Evolutionary conservation across 2,888 invertebrate species (phyloP), one percentile per base, ranked within the genome.

Genomic region (Hedychridium roseum): DNA sequence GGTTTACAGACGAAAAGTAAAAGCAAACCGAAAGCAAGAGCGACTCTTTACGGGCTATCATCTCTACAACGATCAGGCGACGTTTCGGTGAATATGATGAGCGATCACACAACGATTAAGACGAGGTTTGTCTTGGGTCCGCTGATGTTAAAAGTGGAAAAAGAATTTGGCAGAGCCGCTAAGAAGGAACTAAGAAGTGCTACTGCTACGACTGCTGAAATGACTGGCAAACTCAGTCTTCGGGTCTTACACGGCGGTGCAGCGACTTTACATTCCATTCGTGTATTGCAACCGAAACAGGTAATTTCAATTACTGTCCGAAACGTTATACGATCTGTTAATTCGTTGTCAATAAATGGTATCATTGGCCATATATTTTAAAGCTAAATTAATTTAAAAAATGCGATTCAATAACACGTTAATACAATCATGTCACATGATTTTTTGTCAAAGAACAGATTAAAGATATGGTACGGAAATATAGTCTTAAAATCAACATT

Each of bases 271-370:
- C 91, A 92, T 76, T 89, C 91, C 26, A 92, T 93, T 65, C 88
- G 88, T 73, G 92, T 93, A 41, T 83, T 91, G 51, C 92, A 93
- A 73, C 92, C 92, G 4, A 92, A 92, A 81, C 92, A 92, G 85
- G 92, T 91, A 80, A 71, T 42, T 34, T 31, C 3, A 28, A n/a
- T 28, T 4, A n/a, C 11, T 12, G n/a, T n/a, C n/a, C n/a, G n/a
- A n/a, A n/a, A n/a, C n/a, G n/a, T n/a, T n/a, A n/a, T n/a, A n/a
- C n/a, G n/a, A 18, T 23, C n/a, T 23, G 5, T 23, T 23, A 5
- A 23, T 23, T 23, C 23, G 2, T 18, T 28, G 11, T 5, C 14
- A n/a, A 3, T 6, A 6, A 6, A 4, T 18, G n/a, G n/a, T n/a
- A n/a, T n/a, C n/a, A n/a, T n/a, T n/a, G n/a, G n/a, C n/a, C n/a